phyloP scores from a whole-genome alignment of 1,140 invertebrate genomes.

The Drosophila trapezifrons region DNA sequence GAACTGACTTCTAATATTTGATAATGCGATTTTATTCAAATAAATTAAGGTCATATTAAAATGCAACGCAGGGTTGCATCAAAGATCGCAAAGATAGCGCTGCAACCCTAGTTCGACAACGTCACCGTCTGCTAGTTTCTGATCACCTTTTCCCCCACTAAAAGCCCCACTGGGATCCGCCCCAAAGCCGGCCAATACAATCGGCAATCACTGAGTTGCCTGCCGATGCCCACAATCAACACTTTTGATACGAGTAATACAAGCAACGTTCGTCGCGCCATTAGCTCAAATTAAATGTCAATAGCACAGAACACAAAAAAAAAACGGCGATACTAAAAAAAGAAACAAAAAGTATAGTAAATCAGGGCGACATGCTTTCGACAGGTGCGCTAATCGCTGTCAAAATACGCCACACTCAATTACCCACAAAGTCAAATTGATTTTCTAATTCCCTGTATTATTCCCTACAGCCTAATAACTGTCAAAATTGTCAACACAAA shows the following conservation, averaged over 20 bases:
- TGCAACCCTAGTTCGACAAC: background rate
- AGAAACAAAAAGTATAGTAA: slow-evolving; percentile 11
- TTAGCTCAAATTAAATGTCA: slow-evolving; percentile 78
- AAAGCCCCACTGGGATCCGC: background rate
- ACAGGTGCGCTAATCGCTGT: slow-evolving; percentile 39
- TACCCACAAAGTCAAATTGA: slow-evolving; percentile 44
- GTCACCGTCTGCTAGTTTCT: background rate
- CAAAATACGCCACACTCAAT: slow-evolving; percentile 45
- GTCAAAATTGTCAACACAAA: slow-evolving; percentile 31
- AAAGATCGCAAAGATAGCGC: background rate
- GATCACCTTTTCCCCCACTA: background rate
- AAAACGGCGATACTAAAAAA: slow-evolving; percentile 5
- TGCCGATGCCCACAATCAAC: slow-evolving; percentile 27
- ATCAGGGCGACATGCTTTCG: slow-evolving; percentile 11
- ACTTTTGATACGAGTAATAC: slow-evolving; percentile 44
- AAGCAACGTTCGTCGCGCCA: slow-evolving; percentile 58
- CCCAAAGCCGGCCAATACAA: slow-evolving; percentile 35
- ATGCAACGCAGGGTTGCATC: background rate
- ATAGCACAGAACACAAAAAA: slow-evolving; percentile 37
- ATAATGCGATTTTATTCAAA: background rate
- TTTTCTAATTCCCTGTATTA: slow-evolving; percentile 36
- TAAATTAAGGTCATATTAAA: background rate
- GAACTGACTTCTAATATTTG: no score
- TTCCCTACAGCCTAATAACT: slow-evolving; percentile 27
- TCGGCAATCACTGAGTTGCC: slow-evolving; percentile 5